phyloP scores from a whole-genome alignment of 2,113 vertebrate genomes.

The Osmerus mordax region DNA sequence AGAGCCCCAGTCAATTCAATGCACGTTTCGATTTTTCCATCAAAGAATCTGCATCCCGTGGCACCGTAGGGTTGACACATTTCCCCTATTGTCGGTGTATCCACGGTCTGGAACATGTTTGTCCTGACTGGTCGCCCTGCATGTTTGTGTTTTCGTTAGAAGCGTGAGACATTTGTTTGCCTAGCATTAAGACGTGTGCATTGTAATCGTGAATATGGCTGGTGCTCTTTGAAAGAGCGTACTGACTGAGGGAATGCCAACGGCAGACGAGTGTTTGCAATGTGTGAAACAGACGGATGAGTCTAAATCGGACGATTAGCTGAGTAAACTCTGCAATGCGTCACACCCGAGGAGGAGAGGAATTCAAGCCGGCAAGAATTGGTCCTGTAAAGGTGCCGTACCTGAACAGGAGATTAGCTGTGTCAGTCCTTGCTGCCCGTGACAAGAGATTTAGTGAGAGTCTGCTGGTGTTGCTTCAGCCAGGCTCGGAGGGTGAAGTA shows the following conservation, averaged over 20 bases:
- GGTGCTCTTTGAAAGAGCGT: conserved; percentile 7
- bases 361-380: conserved; percentile 26
- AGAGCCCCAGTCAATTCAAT: not conserved
- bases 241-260: conserved; percentile 4
- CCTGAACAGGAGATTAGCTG: conserved; percentile 19
- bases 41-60: not conserved
- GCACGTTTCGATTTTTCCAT: not conserved
- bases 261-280: conserved; percentile 9
- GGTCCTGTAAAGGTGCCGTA: conserved; percentile 4
- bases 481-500: no score
- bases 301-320: conserved; percentile 33
- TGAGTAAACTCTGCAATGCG: conserved; percentile 43
- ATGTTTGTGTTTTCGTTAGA: conserved; percentile 38
- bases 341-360: conserved; percentile 11
- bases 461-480: no score
- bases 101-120: conserved; percentile 17
- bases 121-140: conserved; percentile 25
- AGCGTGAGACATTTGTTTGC: conserved; percentile 43
- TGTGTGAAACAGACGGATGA: conserved; percentile 38
- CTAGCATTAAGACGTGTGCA: conserved; percentile 12
- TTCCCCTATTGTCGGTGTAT: conserved; percentile 13
- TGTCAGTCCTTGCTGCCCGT: conserved; percentile 1
- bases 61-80: conserved; percentile 2
- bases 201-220: conserved; percentile 9
- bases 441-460: not conserved